These are phyloP conservation scores for Malacoraja senta DNA, from an alignment of 2,797 vertebrate species.

Conservation along the genomic window DNA sequence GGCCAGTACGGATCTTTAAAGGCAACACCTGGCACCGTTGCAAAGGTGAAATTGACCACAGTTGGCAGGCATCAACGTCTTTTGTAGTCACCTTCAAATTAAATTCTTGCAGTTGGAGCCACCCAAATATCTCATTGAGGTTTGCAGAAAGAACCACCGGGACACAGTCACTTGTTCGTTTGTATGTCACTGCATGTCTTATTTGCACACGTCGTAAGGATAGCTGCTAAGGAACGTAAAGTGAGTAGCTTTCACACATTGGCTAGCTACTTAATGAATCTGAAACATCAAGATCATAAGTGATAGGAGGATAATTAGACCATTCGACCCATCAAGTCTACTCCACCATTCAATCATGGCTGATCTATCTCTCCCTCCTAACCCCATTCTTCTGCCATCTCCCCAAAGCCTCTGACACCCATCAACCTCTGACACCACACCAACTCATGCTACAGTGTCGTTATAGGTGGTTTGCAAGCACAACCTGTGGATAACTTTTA, in stretches of 20 bases:
- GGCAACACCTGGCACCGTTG: neutral
- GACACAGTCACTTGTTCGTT: neutral
- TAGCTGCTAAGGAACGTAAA: neutral
- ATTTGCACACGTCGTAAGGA: neutral
- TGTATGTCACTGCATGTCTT: neutral
- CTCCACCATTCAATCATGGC: too few species aligned
- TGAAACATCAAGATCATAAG: too few species aligned
- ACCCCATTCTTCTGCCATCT: too few species aligned
- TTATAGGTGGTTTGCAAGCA: neutral
- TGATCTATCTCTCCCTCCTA: too few species aligned
- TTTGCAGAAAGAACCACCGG: neutral
- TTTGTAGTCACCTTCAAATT: neutral
- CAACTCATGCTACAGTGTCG: too few species aligned
- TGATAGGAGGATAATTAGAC: too few species aligned
- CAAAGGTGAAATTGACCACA: neutral
- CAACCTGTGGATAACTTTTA: neutral
- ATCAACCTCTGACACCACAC: too few species aligned
- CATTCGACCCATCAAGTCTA: too few species aligned
- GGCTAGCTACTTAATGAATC: neutral
- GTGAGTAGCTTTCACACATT: neutral
- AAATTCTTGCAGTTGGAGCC: constrained; percentile 2
- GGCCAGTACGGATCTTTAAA: neutral
- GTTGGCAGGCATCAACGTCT: neutral
- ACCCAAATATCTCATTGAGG: neutral
- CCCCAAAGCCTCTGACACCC: too few species aligned